Evolutionary conservation across 35 echinoderm and acorn worm species (phyloP).

Genomic region (Amphiura filiformis): DNA sequence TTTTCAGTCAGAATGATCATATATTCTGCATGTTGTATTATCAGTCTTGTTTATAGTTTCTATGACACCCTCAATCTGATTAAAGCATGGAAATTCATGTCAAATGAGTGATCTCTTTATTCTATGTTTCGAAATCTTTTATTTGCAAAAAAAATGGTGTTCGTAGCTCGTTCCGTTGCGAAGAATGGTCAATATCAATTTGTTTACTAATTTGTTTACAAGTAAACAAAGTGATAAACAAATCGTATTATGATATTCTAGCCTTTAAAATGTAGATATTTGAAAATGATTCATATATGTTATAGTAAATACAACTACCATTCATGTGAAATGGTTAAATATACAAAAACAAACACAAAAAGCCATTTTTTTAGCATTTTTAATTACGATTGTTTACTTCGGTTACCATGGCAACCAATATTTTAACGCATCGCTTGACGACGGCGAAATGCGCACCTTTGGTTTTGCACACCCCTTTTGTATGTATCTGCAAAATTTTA

Average conservation of each 20-base stretch:
- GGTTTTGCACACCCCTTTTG: neutral
- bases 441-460: neutral
- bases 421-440: neutral
- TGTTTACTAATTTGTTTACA: neutral
- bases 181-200: no score
- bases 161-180: no score
- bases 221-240: neutral
- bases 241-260: neutral
- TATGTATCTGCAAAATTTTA: neutral
- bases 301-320: no score
- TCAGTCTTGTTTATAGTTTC: no score
- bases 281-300: neutral
- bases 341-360: neutral
- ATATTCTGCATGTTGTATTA: no score
- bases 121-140: no score
- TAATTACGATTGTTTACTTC: neutral
- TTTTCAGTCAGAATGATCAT: no score
- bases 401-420: neutral
- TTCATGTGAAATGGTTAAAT: neutral
- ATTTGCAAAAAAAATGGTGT: no score
- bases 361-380: neutral
- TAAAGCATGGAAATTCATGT: no score
- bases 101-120: no score
- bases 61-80: no score
- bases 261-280: no score